Conservation (phyloP, 2,888 invertebrate species). For the Nycteola revayana region DNA sequence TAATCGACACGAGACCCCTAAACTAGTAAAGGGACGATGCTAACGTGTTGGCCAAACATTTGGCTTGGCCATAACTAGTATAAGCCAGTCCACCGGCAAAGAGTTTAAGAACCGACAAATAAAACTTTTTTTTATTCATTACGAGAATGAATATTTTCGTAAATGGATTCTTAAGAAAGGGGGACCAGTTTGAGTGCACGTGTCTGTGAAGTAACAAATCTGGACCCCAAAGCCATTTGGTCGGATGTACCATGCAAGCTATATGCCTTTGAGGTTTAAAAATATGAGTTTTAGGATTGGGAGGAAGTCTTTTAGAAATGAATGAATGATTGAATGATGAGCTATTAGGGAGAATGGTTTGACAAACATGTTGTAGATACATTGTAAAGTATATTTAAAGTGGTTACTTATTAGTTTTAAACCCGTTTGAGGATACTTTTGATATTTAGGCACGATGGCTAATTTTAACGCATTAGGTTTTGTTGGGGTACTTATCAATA, state of each 20-base stretch:
- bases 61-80: conserved; percentile 42
- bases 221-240: too few species aligned
- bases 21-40: conserved; percentile 53
- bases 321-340: conserved; percentile 20
- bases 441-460: too few species aligned
- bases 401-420: too few species aligned
- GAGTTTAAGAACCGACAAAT: conserved; percentile 30
- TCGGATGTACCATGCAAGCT: too few species aligned
- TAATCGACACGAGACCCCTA: conserved; percentile 41
- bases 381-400: too few species aligned
- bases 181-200: conserved; percentile 33
- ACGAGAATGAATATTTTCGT: conserved; percentile 31
- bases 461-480: too few species aligned
- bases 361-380: too few species aligned
- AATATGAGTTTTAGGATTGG: too few species aligned
- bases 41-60: conserved; percentile 68
- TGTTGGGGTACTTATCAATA: too few species aligned
- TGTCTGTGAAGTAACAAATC: conserved; percentile 8
- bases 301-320: conserved; percentile 6
- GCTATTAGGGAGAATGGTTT: too few species aligned
- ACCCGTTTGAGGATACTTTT: too few species aligned
- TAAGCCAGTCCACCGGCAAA: conserved; percentile 38
- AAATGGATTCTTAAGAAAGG: conserved; percentile 31
- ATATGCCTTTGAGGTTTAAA: too few species aligned
- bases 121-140: conserved; percentile 38